These are phyloP conservation scores for Pandemis cinnamomeana DNA, from an alignment of 2,888 invertebrate species.

Conservation along the genomic window DNA sequence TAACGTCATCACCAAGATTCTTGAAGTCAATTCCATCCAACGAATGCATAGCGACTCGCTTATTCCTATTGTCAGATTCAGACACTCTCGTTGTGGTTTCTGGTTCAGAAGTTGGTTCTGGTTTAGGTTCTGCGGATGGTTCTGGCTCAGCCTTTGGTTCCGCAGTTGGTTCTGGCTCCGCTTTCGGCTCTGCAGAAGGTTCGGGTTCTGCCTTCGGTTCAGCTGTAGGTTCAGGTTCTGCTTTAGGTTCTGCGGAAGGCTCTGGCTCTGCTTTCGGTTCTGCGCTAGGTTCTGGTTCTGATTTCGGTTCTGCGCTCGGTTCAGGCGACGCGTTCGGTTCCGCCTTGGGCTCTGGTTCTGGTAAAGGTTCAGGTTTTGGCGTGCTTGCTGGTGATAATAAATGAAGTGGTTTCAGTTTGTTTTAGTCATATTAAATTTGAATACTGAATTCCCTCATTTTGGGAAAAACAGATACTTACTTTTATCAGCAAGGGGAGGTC, in stretches of 20 bases:
- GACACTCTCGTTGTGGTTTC: constrained; percentile 57
- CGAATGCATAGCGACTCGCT: constrained; percentile 83
- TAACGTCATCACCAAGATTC: constrained; percentile 85
- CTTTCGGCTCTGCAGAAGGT: constrained; percentile 59
- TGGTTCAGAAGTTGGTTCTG: constrained; percentile 65
- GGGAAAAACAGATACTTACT: constrained; percentile 54
- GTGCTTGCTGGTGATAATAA: constrained; percentile 55
- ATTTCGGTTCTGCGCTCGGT: constrained; percentile 58
- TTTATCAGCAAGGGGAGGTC: constrained; percentile 64
- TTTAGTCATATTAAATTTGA: background rate
- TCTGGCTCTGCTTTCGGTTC: constrained; percentile 50
- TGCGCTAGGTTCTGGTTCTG: constrained; percentile 57
- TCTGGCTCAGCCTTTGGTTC: constrained; percentile 64
- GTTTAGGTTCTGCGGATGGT: constrained; percentile 69
- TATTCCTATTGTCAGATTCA: constrained; percentile 76
- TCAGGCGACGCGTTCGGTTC: constrained; percentile 59
- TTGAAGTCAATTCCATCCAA: constrained; percentile 76
- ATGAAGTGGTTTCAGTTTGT: background rate
- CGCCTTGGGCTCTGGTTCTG: constrained; percentile 53
- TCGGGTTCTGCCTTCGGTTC: constrained; percentile 70
- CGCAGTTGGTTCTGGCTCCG: constrained; percentile 51
- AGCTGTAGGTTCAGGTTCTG: constrained; percentile 61
- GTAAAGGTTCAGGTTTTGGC: constrained; percentile 61
- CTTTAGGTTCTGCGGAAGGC: constrained; percentile 68
- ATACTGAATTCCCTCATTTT: background rate